A percentile compares a stretch with the other conserved stretches of the same genome.
These are phyloP conservation scores for Nomia melanderi DNA, from an alignment of 1,140 invertebrate species.

Conservation along the genomic window DNA sequence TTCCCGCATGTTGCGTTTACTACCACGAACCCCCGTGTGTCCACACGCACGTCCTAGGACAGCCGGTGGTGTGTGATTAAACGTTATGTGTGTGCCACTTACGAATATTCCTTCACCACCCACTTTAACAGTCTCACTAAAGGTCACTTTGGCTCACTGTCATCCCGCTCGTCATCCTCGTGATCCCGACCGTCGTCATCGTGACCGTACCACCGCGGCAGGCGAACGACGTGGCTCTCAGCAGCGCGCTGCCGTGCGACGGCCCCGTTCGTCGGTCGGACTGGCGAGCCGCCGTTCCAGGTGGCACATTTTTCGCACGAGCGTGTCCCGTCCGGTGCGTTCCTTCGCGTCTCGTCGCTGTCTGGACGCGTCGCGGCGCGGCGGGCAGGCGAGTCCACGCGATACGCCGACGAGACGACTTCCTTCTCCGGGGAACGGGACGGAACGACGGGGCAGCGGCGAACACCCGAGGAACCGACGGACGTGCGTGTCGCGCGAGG, in stretches of 20 bases:
- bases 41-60: slow-evolving; percentile 58
- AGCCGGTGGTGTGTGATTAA: slow-evolving; percentile 42
- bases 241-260: not conserved
- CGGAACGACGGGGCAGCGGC: no score
- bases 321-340: no score
- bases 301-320: no score
- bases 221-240: no score
- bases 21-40: slow-evolving; percentile 60
- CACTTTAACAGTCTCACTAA: slow-evolving; percentile 12
- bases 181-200: slow-evolving; percentile 1
- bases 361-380: not conserved
- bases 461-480: no score
- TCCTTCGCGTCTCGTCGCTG: no score
- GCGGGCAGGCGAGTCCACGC: slow-evolving; percentile 2
- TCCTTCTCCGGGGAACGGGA: no score
- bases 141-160: slow-evolving; percentile 13
- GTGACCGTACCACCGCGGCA: no score
- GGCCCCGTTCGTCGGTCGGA: no score
- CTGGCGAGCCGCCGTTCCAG: no score
- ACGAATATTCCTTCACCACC: slow-evolving; percentile 50
- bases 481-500: no score
- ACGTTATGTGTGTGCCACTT: slow-evolving; percentile 46
- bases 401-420: not conserved
- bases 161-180: no score
- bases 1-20: slow-evolving; percentile 68